A percentile compares a stretch with the other conserved stretches of the same genome.
phyloP scores from a whole-genome alignment of 2,888 invertebrate genomes.

The Lucinisca nassula region DNA sequence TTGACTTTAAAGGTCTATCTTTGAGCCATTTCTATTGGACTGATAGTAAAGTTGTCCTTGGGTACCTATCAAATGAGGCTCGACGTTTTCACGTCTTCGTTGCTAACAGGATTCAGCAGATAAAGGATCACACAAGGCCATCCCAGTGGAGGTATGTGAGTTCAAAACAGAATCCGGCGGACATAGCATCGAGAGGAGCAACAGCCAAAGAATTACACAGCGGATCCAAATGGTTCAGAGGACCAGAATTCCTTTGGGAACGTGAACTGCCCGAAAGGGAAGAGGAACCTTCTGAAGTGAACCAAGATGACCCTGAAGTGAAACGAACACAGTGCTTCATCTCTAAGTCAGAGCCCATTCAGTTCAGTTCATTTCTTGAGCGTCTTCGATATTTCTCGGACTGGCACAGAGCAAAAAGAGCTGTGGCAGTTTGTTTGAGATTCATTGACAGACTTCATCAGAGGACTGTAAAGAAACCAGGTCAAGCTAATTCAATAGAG shows the following conservation, averaged over 20 bases:
- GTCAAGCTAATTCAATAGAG: background rate
- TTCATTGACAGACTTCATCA: background rate
- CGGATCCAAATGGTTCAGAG: slow-evolving; percentile 7
- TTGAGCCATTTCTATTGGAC: no score
- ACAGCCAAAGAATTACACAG: slow-evolving; percentile 19
- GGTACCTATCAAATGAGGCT: no score
- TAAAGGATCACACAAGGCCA: slow-evolving; percentile 27
- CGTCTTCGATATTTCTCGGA: background rate
- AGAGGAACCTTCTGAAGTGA: background rate
- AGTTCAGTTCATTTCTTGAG: background rate
- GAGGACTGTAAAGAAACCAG: background rate
- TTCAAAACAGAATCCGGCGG: slow-evolving; percentile 60
- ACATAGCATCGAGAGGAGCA: slow-evolving; percentile 50
- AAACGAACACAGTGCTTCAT: background rate
- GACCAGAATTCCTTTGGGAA: slow-evolving; percentile 23
- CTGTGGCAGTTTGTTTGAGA: slow-evolving; percentile 8
- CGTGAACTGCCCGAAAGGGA: background rate
- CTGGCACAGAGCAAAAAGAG: slow-evolving; percentile 6
- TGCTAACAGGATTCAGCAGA: slow-evolving; percentile 57
- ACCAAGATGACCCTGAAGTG: background rate
- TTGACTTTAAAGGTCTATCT: no score
- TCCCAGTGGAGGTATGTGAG: slow-evolving; percentile 59
- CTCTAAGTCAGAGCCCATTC: background rate
- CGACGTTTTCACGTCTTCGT: slow-evolving; percentile 48
- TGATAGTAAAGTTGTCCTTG: no score